phyloP scores from a whole-genome alignment of 2,888 invertebrate genomes.

The Eristalis intricaria region DNA sequence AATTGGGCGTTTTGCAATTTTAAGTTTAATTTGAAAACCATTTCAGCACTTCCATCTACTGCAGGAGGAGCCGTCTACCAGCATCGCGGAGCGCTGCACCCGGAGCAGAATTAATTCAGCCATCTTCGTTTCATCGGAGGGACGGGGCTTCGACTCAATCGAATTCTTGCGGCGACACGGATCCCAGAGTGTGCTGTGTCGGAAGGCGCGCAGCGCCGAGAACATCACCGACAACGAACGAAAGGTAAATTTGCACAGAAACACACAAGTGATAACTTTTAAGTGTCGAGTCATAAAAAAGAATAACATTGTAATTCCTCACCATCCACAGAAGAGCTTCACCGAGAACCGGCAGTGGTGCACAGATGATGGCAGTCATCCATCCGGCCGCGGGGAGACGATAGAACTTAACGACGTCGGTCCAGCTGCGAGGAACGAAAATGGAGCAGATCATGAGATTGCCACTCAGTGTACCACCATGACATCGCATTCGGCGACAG shows the following conservation, averaged over 20 bases:
- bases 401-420: conserved; percentile 61
- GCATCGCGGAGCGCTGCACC: conserved; percentile 84
- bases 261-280: conserved; percentile 30
- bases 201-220: conserved; percentile 90
- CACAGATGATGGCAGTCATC: conserved; percentile 75
- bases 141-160: conserved; percentile 89
- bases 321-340: conserved; percentile 77
- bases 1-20: conserved; percentile 7
- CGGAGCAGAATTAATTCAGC: conserved; percentile 92
- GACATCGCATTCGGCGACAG: conserved; percentile 77
- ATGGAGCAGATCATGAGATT: conserved; percentile 72
- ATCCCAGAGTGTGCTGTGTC: conserved; percentile 89
- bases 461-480: conserved; percentile 74
- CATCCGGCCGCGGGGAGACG: conserved; percentile 34
- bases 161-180: conserved; percentile 91
- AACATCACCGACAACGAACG: conserved; percentile 83
- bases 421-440: conserved; percentile 18
- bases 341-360: conserved; percentile 79
- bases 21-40: conserved; percentile 39
- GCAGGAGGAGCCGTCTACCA: conserved; percentile 86
- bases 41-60: conserved; percentile 87
- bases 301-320: conserved; percentile 20
- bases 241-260: conserved; percentile 76
- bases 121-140: conserved; percentile 90
- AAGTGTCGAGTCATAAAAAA: conserved; percentile 9